Evolutionary conservation across 2,113 vertebrate species (phyloP).

Genomic region (Pterocles orientalis): DNA sequence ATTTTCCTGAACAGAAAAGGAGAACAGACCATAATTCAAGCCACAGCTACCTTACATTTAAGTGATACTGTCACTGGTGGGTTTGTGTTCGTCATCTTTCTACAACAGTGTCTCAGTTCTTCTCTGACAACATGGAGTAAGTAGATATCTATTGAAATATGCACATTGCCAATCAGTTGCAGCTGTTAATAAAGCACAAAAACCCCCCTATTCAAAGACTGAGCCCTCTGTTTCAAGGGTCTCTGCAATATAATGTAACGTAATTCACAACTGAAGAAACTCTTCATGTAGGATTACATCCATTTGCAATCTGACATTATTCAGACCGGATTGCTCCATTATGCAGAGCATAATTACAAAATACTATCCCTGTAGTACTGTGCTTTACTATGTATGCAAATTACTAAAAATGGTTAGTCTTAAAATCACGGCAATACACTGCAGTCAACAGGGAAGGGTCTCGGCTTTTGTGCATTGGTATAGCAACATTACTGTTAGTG

Average conservation of each 20-base stretch:
- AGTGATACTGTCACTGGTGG: not conserved
- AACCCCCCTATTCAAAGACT: not conserved
- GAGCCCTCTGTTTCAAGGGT: constrained; percentile 35
- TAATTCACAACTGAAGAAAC: constrained; percentile 61
- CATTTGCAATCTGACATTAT: constrained; percentile 71
- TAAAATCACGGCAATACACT: constrained; percentile 68
- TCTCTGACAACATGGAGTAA: not conserved
- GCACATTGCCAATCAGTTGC: not conserved
- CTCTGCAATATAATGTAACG: constrained; percentile 7
- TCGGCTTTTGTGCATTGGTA: not conserved
- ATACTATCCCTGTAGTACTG: constrained; percentile 42
- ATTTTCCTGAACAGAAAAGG: not conserved
- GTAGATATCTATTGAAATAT: constrained; percentile 13
- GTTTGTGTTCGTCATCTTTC: not conserved
- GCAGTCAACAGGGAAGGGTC: constrained; percentile 22
- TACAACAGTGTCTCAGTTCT: not conserved
- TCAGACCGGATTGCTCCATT: constrained; percentile 69
- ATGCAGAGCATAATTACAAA: constrained; percentile 68
- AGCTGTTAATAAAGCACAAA: constrained; percentile 49
- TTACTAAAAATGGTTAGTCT: constrained; percentile 73
- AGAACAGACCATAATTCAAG: not conserved
- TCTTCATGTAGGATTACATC: constrained; percentile 53
- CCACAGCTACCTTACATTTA: not conserved
- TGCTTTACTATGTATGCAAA: constrained; percentile 64
- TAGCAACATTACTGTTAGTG: not conserved